A percentile compares a stretch with the other conserved stretches of the same genome.
These are phyloP conservation scores for Symphodus melops DNA, from an alignment of 2,113 vertebrate genomes.

Conservation along the genomic window DNA sequence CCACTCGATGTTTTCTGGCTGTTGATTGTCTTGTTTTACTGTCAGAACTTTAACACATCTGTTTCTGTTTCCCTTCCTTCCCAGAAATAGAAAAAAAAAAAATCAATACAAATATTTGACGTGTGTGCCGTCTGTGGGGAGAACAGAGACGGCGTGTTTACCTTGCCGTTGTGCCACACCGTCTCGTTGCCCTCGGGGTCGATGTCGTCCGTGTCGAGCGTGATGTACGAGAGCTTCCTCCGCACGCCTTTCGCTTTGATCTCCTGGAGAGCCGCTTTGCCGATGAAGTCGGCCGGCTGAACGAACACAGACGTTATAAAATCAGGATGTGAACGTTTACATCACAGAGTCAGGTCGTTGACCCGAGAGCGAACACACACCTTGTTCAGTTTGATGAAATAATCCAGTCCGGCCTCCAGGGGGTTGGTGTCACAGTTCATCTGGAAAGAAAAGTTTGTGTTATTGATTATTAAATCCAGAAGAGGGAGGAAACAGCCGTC, in stretches of 20 bases:
- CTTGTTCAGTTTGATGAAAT: slow-evolving; percentile 97
- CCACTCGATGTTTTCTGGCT: too few species aligned
- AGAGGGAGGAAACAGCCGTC: neutral
- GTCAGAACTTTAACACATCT: too few species aligned
- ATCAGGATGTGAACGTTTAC: neutral
- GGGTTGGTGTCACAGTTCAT: slow-evolving; percentile 99
- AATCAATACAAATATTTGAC: too few species aligned
- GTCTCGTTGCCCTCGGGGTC: slow-evolving; percentile 99
- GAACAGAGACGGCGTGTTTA: slow-evolving; percentile 51
- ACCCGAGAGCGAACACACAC: slow-evolving; percentile 68
- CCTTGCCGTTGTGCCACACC: slow-evolving; percentile 92
- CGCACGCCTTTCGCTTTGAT: slow-evolving; percentile 91
- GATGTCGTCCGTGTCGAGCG: slow-evolving; percentile 88
- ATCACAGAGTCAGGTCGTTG: too few species aligned
- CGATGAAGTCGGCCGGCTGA: slow-evolving; percentile 93
- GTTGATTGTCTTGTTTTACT: too few species aligned
- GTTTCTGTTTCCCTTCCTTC: too few species aligned
- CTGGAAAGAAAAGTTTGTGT: slow-evolving; percentile 73
- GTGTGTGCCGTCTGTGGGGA: too few species aligned
- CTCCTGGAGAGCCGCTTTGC: slow-evolving; percentile 91
- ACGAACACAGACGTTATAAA: slow-evolving; percentile 21
- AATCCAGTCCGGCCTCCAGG: slow-evolving; percentile 94
- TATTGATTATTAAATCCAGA: neutral
- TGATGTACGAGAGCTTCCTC: slow-evolving; percentile 91
- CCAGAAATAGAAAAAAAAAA: too few species aligned